Percentiles rank a stretch among this genome's conserved stretches.
Conservation (phyloP, 2,888 invertebrate species). For the Oligia latruncula region DNA sequence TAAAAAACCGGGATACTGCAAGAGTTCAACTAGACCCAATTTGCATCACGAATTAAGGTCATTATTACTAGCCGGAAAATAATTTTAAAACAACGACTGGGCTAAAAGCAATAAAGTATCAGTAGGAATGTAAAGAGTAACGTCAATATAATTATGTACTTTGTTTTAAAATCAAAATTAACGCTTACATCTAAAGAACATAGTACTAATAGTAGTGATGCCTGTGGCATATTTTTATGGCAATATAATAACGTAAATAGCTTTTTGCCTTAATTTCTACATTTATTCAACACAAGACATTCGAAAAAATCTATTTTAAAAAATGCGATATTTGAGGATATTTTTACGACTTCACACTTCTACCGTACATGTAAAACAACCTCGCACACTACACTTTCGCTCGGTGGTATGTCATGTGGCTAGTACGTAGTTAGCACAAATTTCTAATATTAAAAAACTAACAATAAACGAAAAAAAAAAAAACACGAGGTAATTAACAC, state of each 20-base stretch:
- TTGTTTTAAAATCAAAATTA: slow-evolving; percentile 2
- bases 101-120: neutral
- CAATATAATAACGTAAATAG: slow-evolving; percentile 1
- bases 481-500: slow-evolving; percentile 45
- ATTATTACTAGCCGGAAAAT: neutral
- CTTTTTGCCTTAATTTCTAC: slow-evolving; percentile 6
- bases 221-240: slow-evolving; percentile 47
- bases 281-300: neutral
- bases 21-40: neutral
- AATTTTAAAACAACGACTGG: neutral
- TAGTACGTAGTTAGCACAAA: slow-evolving; percentile 17
- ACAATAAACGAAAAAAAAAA: slow-evolving; percentile 28
- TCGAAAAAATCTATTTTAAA: neutral
- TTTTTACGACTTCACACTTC: neutral
- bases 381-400: neutral
- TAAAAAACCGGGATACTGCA: neutral
- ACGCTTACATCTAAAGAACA: slow-evolving; percentile 34
- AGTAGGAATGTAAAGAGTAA: slow-evolving; percentile 37
- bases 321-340: neutral
- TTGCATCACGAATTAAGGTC: neutral
- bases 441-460: neutral
- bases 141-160: slow-evolving; percentile 5
- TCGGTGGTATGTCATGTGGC: slow-evolving; percentile 56
- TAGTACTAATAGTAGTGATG: slow-evolving; percentile 7
- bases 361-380: slow-evolving; percentile 18